phyloP scores from a whole-genome alignment of 53 echinoderm and acorn worm species.

The Echinometra lucunter region DNA sequence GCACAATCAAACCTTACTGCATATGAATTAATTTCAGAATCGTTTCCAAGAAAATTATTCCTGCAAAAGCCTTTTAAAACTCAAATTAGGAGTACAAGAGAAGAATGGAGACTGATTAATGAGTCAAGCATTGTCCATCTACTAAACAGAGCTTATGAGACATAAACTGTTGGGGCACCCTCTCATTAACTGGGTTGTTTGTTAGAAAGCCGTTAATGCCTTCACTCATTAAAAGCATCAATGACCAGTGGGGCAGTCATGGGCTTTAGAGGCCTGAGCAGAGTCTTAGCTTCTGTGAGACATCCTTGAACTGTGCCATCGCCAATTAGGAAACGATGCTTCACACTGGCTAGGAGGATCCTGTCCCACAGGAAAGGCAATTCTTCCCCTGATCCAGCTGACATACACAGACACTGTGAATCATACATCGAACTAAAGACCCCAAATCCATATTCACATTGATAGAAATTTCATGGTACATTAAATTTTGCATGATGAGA shows the following conservation, averaged over 20 bases:
- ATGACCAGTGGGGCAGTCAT: not conserved
- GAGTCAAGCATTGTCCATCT: not conserved
- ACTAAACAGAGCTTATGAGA: not conserved
- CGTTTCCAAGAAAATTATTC: not conserved
- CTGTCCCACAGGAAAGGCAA: constrained; percentile 59
- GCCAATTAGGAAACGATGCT: constrained; percentile 44
- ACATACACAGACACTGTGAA: constrained; percentile 45
- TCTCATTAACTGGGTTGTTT: not conserved
- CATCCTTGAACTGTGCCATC: constrained; percentile 48
- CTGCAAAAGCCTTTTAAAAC: not conserved
- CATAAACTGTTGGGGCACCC: not conserved
- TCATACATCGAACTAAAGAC: constrained; percentile 57
- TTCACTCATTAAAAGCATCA: constrained; percentile 4
- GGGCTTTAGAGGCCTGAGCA: constrained; percentile 5
- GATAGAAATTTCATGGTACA: not conserved
- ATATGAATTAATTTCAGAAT: not conserved
- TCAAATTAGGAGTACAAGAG: not conserved
- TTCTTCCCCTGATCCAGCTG: constrained; percentile 49
- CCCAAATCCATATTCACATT: not conserved
- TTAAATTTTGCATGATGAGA: not conserved
- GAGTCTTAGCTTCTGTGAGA: constrained; percentile 6
- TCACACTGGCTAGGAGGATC: constrained; percentile 22
- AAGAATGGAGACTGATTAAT: not conserved
- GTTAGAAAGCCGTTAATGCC: not conserved
- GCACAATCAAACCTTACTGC: not conserved